Percentiles rank a stretch among this genome's conserved stretches.
Evolutionary conservation across 2,797 vertebrate genomes (phyloP).

Genomic region (Sphenodon punctatus): DNA sequence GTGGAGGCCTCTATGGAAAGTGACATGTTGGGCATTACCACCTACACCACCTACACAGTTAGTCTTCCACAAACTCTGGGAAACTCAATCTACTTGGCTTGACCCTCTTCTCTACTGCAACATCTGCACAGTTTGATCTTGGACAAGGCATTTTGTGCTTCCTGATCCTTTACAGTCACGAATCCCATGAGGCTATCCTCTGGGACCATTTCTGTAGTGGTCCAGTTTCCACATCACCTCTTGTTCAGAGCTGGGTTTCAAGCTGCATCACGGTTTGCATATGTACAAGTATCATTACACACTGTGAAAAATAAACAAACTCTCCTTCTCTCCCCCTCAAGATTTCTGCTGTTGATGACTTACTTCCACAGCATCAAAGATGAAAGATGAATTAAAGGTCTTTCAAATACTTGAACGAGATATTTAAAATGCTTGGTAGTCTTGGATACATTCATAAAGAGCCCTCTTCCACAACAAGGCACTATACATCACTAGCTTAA

Average conservation of each 20-base stretch:
- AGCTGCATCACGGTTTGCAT: background rate
- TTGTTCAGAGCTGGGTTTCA: background rate
- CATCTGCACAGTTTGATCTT: too few species aligned
- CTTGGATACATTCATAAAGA: background rate
- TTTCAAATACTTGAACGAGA: constrained; percentile 22
- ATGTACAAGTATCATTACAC: background rate
- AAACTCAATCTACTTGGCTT: too few species aligned
- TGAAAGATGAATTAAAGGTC: background rate
- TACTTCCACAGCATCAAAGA: background rate
- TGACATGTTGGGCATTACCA: too few species aligned
- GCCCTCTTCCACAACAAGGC: background rate
- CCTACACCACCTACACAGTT: too few species aligned
- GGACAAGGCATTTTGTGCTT: too few species aligned
- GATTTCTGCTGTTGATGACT: accelerated
- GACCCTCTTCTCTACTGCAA: too few species aligned
- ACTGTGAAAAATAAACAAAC: background rate
- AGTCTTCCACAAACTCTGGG: too few species aligned
- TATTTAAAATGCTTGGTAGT: constrained; percentile 15
- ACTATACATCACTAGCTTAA: background rate
- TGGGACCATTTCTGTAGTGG: accelerated
- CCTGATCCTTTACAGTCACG: too few species aligned
- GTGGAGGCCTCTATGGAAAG: too few species aligned
- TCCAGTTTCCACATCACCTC: accelerated
- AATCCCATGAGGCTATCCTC: too few species aligned
- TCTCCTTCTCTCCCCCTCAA: too few species aligned